These are phyloP conservation scores for Cryptotis parvus DNA, from an alignment of 2,113 vertebrate species.

Conservation along the genomic window DNA sequence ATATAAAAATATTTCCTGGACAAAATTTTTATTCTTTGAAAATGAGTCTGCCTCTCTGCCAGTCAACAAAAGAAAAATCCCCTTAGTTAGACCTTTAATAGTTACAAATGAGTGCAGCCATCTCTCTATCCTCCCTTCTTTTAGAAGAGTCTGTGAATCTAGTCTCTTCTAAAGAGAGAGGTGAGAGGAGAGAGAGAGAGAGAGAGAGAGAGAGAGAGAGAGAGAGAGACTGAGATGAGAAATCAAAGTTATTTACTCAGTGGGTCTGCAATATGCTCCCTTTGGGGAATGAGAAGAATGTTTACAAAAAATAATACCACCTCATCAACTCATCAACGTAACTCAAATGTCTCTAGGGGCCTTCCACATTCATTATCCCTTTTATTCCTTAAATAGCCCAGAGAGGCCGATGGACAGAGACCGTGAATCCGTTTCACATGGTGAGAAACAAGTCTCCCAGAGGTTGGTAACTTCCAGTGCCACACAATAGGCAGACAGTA, in stretches of 20 bases:
- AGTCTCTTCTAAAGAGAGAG: neutral
- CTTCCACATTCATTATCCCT: conserved; percentile 28
- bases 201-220: neutral
- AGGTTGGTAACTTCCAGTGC: neutral
- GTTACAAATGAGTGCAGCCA: neutral
- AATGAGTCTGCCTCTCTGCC: neutral
- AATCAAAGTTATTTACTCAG: conserved; percentile 61
- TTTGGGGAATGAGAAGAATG: conserved; percentile 39
- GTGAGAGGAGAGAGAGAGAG: too few relatives aligned
- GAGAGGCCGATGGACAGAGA: neutral
- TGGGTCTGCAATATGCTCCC: neutral
- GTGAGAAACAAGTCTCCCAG: neutral
- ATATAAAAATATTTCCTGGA: neutral
- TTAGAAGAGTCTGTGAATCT: neutral
- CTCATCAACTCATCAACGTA: conserved; percentile 48
- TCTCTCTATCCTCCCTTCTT: neutral
- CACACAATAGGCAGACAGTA: neutral
- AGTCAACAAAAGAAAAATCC: conserved; percentile 4
- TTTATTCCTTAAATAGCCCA: conserved; percentile 38
- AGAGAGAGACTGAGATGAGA: conserved; percentile 39
- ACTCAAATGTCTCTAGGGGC: conserved; percentile 2
- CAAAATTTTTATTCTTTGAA: neutral
- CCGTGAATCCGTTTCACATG: neutral
- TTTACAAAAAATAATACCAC: conserved; percentile 67
- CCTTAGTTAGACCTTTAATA: neutral